phyloP scores from a whole-genome alignment of 2,888 invertebrate species.

The Brachyptera risi region DNA sequence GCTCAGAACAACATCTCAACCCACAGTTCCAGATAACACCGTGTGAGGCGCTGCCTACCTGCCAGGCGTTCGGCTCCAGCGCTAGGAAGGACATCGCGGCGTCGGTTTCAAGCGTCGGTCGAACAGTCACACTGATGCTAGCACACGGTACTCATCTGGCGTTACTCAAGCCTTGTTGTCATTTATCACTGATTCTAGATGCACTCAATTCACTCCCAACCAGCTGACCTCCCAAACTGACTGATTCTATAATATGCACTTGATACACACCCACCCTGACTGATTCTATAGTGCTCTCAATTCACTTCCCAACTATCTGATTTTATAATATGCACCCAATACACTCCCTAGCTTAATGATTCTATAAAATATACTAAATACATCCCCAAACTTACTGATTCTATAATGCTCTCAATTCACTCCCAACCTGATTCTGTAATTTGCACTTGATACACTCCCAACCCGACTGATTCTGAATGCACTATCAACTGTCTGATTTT shows the following conservation, averaged over 20 bases:
- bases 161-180: too few species aligned
- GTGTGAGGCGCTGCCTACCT: conserved; percentile 32
- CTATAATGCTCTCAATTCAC: too few species aligned
- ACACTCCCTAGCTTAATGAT: neutral
- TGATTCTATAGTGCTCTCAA: too few species aligned
- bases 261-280: too few species aligned
- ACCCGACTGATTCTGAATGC: too few species aligned
- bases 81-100: conserved; percentile 33
- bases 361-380: neutral
- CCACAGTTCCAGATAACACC: too few species aligned
- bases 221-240: neutral
- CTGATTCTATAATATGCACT: neutral
- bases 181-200: neutral
- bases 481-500: too few species aligned
- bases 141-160: neutral
- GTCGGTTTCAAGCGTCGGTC: neutral
- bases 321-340: neutral
- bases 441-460: too few species aligned
- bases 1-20: too few species aligned
- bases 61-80: conserved; percentile 34
- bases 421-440: too few species aligned
- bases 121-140: neutral
- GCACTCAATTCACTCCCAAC: neutral
- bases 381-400: too few species aligned
- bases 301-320: too few species aligned